phyloP scores from a whole-genome alignment of 2,797 vertebrate species.

The Squalus acanthias region DNA sequence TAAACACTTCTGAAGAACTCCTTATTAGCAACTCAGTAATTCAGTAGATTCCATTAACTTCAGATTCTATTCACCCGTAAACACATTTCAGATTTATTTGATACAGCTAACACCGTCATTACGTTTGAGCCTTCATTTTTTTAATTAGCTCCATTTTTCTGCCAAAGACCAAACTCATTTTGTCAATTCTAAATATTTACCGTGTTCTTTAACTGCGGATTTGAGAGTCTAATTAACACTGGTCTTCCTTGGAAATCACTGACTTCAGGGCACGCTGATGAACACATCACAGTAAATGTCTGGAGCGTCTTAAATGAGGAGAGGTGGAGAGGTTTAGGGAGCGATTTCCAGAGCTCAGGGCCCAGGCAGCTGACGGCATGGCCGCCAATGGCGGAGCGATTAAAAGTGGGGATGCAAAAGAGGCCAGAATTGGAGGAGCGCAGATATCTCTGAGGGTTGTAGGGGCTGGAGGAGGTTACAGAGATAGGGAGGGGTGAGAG shows the following conservation, averaged over 20 bases:
- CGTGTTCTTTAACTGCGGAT: background rate
- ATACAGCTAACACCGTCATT: background rate
- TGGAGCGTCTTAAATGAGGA: too few species aligned
- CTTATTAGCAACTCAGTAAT: background rate
- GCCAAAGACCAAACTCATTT: conserved; percentile 21
- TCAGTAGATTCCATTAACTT: background rate
- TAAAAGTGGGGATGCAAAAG: too few species aligned
- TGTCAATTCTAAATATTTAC: background rate
- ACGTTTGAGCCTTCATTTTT: background rate
- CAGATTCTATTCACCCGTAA: background rate
- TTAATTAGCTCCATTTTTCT: conserved; percentile 9
- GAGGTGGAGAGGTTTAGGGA: too few species aligned
- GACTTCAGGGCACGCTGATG: background rate
- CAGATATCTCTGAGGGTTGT: too few species aligned
- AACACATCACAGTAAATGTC: background rate
- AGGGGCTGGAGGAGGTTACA: too few species aligned
- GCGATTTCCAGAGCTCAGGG: too few species aligned
- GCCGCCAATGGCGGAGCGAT: too few species aligned
- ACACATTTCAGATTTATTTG: background rate
- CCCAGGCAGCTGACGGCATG: too few species aligned
- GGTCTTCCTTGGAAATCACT: background rate
- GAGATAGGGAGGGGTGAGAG: too few species aligned
- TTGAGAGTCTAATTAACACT: background rate
- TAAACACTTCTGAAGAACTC: background rate
- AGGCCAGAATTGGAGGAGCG: too few species aligned